Base-by-base conservation (phyloP, 2,888 invertebrate species). In the Parnassius glacialis region DNA sequence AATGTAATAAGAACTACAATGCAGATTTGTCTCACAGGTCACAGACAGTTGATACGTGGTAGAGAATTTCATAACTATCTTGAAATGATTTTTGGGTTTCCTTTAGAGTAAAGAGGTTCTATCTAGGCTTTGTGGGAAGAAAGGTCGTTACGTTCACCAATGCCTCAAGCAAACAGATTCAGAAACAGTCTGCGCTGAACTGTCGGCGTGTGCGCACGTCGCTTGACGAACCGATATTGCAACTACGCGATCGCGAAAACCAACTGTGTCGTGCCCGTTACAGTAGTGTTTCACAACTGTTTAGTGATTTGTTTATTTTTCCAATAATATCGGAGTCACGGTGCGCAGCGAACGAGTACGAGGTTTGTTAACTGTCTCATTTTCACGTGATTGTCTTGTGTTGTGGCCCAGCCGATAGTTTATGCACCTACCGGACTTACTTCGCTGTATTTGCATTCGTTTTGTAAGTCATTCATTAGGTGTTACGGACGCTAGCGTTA, bases 91-190 rank as follows among this genome's bases (percentile, higher is more conserved):
- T 80, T 82, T 72, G 74, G 73, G 75, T 63, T 67, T 77, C 75
- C 67, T 73, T 76, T 77, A 79, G 79, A 83, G 82, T 80, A 84
- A 82, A 83, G 81, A 84, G 83, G 82, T 76, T 84, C 77, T 80
- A 80, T 80, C 84, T 81, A 84, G 82, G 85, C 81, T 82, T 72
- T 71, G 85, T 88, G 81, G 87, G 88, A 82, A 84, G 87, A 85
- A 89, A 90, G 90, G 90, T 87, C 88, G 87, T 79, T 74, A 85
- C 89, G 84, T 88, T 89, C 89, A 87, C 88, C 79, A 70, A 73
- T 73, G 66, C 68, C 73, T 67, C 69, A 70, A 66, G 73, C 83
- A 88, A 86, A 88, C 76, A 83, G 85, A 85, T 87, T 83, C 84
- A 84, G 85, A 84, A 85, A 50, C 62, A 62, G 90, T 90, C 79